Conservation (phyloP, 2,113 vertebrate species). For the Cacatua alba region DNA sequence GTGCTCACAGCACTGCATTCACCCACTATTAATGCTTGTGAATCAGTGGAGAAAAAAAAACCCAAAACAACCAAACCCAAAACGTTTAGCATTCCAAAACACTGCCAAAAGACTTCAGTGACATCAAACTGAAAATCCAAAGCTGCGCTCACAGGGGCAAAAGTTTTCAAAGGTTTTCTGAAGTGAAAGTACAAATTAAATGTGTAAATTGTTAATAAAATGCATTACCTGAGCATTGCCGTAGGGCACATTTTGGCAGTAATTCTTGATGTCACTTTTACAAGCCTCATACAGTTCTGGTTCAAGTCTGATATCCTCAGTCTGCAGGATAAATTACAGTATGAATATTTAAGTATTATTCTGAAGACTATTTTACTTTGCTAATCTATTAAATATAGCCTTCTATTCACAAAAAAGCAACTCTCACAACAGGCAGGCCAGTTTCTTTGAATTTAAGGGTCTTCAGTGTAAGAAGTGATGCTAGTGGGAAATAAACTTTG, state of each 20-base stretch:
- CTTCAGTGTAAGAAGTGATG: neutral
- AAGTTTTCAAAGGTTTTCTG: neutral
- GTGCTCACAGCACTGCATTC: too few relatives aligned
- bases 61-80: too few relatives aligned
- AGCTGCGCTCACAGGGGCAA: neutral
- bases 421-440: neutral
- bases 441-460: neutral
- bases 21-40: too few relatives aligned
- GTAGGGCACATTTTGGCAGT: constrained; percentile 88
- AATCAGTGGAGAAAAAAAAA: too few relatives aligned
- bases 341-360: neutral
- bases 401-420: neutral
- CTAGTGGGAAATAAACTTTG: neutral
- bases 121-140: neutral
- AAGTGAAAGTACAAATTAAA: constrained; percentile 14
- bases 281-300: constrained; percentile 93
- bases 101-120: neutral
- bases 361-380: neutral
- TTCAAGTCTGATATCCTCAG: constrained; percentile 94
- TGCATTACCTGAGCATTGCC: constrained; percentile 92
- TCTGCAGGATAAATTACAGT: constrained; percentile 72
- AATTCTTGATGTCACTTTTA: constrained; percentile 87
- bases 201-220: constrained; percentile 14
- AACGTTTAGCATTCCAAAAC: neutral
- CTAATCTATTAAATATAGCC: neutral